Base-by-base conservation (phyloP, 2,113 vertebrate genomes). In the Atlantisia rogersi region DNA sequence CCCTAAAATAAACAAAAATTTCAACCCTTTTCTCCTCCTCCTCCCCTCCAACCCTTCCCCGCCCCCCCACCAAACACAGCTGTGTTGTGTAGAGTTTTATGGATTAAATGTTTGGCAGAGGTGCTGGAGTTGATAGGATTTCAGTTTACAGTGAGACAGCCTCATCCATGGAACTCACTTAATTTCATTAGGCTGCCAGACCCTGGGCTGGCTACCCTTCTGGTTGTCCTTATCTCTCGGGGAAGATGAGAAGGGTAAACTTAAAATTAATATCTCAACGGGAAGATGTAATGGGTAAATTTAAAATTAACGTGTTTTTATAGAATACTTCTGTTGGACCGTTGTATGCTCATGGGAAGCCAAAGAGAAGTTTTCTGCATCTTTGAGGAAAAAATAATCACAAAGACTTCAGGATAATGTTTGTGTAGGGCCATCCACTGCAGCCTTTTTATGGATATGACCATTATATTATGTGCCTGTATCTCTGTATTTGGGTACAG, bases 41-140 rank as follows among this genome's bases (percentile, higher is more conserved):
- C 42, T 2, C 10, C 20, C 20, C 46, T 20, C 46, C 46, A 46
- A 42, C 14, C 12, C 8, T 15, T 3, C 2, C 3, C 9, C 4
- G 6, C 4, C 6, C 3, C 7, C 8, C 18, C 26, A 26, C 0
- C 1, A 65, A 89, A 69, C 76, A 83, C 94, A 95, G 86, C 92
- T 97, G 94, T 83, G 64, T 93, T 92, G 18, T 91, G 74, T 88
- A 91, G 86, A 62, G 60, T 77, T 95, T 94, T 94, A 81, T 69
- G 90, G 88, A 93, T 92, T 93, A 92, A 88, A 88, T 86, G 60
- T 62, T 94, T 97, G 92, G 88, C 96, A 91, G 93, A 95, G 60
- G 60, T 94, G 69, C 73, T 87, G 74, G 69, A 91, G 25, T 78
- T 92, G 69, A 71, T 88, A 91, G 62, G 90, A 94, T 94, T 97